A percentile compares a stretch with the other conserved stretches of the same genome.
Evolutionary conservation across 2,113 vertebrate species (phyloP).

Genomic region (Pangasianodon hypophthalmus): DNA sequence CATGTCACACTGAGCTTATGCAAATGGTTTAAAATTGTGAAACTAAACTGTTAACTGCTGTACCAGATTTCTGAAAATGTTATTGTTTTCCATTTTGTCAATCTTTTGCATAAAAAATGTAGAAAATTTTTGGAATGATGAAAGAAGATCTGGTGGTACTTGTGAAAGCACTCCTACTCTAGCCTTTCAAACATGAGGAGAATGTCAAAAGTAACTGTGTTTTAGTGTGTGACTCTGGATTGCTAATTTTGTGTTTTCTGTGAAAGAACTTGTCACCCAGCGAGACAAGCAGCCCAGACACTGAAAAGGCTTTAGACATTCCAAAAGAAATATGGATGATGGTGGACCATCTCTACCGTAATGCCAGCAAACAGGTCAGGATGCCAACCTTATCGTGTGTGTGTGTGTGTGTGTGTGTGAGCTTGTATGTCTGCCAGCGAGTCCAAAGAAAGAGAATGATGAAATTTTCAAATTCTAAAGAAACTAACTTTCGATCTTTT

Average conservation of each 20-base stretch:
- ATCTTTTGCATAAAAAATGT: background rate
- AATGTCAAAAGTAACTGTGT: background rate
- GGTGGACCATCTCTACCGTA: conserved; percentile 90
- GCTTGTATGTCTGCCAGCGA: background rate
- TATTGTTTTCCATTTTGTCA: background rate
- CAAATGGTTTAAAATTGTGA: background rate
- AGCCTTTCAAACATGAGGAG: background rate
- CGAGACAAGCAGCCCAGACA: conserved; percentile 49
- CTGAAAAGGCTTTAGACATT: conserved; percentile 84
- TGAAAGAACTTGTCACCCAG: conserved; percentile 69
- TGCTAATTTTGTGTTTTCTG: conserved; percentile 6
- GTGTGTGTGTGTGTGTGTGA: background rate
- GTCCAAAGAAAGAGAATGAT: no score
- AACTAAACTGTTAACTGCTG: background rate
- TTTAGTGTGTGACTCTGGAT: background rate
- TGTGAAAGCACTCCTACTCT: background rate
- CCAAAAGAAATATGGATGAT: conserved; percentile 98
- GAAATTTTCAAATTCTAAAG: background rate
- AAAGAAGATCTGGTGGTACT: background rate
- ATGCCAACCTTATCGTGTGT: background rate
- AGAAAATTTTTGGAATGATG: background rate
- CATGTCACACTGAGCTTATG: background rate
- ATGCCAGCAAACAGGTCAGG: conserved; percentile 85
- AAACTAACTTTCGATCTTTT: background rate
- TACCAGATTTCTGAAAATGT: background rate